Base-by-base conservation (phyloP, 2,888 invertebrate species). In the Lysandra coridon region DNA sequence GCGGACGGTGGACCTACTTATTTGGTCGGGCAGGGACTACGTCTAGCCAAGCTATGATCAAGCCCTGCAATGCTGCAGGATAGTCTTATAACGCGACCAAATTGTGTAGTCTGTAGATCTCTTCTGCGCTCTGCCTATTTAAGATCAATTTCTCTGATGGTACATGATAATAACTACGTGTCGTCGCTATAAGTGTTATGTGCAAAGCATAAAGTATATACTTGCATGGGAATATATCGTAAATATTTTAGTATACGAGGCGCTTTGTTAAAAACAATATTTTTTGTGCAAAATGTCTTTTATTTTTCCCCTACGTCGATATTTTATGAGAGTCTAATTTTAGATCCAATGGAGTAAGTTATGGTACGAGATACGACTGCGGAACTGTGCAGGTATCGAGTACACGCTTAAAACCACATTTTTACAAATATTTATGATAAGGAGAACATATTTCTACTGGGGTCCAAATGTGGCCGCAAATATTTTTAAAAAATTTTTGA, bases 211-310 rank as follows among this genome's bases (percentile, higher is more conserved):
- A 74, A 60, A 80, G 79, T 79, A 75, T 79, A 37, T 64, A 79
- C 33, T 69, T 78, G 81, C 81, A 82, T 80, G 81, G 80, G 83
- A 84, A 80, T 82, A 80, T 82, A 83, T 86, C 84, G 85, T 83
- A 84, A 82, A 85, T 85, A 84, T 82, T 82, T 82, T 81, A 85
- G 84, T 81, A 86, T 79, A 79, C 74, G 83, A 87, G 87, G 87
- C 84, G 92, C 92, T 92, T 92, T 93, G 92, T 92, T 92, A 92
- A 92, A 89, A 90, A 91, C 84, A 92, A 89, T 88, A 90, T 91
- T 91, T 89, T 91, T 92, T 92, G 89, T 90, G 91, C 91, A 86
- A 88, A 82, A 80, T 33, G 78, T 82, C 73, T 85, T 88, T 88
- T 88, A 89, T 92, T 85, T 87, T 6, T 73, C n/a, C 23, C 64